Evolutionary conservation across 92 coral and sea anemone genomes (phyloP), one percentile per base, ranked within the genome.

Genomic region (Meandrina meandrites): DNA sequence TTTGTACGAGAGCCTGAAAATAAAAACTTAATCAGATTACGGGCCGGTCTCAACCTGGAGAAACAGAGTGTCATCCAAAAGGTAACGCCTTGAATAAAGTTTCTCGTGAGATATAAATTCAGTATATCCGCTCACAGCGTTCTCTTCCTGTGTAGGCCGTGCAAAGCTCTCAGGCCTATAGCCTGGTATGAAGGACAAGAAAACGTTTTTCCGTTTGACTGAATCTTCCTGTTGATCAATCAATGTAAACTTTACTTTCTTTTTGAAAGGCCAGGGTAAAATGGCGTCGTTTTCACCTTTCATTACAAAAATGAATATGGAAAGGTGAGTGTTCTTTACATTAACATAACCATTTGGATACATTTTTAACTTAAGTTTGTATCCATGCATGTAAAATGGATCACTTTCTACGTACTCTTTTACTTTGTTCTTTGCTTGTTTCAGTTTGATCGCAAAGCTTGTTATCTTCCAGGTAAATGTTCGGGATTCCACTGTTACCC

Each of bases 211-310:
- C 6, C 45, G 45, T 40, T 40, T 40, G 45, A 40, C 45, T 40
- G 45, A 6, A 40, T 40, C 45, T 40, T 40, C 45, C 45, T 90
- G 90, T 62, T 90, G 93, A 71, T 90, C 93, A 27, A 90, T 72
- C 36, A 90, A 83, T 8, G 88, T 78, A 22, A 90, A 86, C 8
- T 42, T 87, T 16, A 87, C 70, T 67, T 78, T 79, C 58, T 81
- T 78, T 5, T 4, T 32, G 18, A 90, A 87, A 6, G 88, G 90
- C 93, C 93, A 86, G 78, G 90, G 36, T 64, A 90, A 86, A 56
- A 82, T 78, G 47, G 76, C 86, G 80, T 90, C 93, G 45, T 87
- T 68, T 82, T 87, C 88, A 69, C 93, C 93, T 80, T 60, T 83
- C 80, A 77, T 42, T 76, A 90, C 45, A 32, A 32, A 4, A 36